Evolutionary conservation across 2,888 invertebrate genomes (phyloP).

Genomic region (Amiota communis): DNA sequence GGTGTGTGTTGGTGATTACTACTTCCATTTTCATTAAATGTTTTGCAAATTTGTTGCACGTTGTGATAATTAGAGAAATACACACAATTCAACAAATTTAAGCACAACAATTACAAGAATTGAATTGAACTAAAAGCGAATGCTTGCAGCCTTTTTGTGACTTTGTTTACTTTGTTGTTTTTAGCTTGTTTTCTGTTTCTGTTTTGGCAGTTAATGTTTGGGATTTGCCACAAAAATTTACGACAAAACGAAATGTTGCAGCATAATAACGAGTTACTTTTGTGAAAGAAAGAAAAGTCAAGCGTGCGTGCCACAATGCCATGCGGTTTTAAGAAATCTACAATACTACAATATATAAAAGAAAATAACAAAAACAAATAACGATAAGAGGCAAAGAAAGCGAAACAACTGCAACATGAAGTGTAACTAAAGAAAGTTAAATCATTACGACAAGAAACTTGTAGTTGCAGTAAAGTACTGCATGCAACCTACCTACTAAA

Average conservation of each 20-base stretch:
- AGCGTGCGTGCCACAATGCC: neutral
- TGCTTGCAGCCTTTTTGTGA: neutral
- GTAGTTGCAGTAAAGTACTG: constrained; percentile 8
- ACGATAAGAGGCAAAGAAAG: neutral
- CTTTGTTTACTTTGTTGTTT: neutral
- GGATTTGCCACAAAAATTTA: constrained; percentile 13
- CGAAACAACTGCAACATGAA: constrained; percentile 11
- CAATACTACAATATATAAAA: neutral
- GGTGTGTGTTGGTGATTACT: neutral
- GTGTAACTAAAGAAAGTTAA: constrained; percentile 26
- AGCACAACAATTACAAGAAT: constrained; percentile 1
- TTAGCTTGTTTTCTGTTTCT: neutral
- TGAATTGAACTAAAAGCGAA: neutral
- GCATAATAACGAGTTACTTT: constrained; percentile 17
- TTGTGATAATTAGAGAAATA: constrained; percentile 35
- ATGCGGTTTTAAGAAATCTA: too few species aligned
- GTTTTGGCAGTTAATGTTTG: constrained; percentile 17
- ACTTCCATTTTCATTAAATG: too few species aligned
- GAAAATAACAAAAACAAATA: neutral
- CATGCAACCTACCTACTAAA: constrained; percentile 1
- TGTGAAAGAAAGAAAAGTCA: neutral
- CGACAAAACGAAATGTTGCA: constrained; percentile 10
- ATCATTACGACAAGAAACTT: constrained; percentile 24
- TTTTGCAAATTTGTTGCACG: constrained; percentile 26
- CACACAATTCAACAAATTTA: constrained; percentile 8